phyloP scores from a whole-genome alignment of 1,140 invertebrate genomes.

The Cydia splendana region DNA sequence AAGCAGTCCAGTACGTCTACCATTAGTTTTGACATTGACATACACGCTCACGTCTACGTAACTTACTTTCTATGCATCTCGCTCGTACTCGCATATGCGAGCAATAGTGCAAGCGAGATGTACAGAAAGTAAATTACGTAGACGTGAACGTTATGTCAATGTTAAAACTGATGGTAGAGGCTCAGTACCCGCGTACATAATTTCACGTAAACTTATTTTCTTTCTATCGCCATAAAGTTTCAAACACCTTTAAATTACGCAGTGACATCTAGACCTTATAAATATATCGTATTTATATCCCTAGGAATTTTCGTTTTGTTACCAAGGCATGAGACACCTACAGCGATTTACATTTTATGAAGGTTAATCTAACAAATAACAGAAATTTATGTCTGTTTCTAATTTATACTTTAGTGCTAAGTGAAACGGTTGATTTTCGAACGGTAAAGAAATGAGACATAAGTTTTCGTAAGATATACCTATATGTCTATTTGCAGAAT shows the following conservation, averaged over 20 bases:
- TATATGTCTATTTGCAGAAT: not conserved
- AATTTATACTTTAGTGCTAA: not conserved
- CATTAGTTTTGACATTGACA: no score
- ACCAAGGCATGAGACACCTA: slow-evolving; percentile 5
- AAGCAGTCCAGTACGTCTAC: no score
- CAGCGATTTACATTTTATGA: slow-evolving; percentile 15
- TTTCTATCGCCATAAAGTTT: not conserved
- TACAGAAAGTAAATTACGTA: no score
- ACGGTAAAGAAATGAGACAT: not conserved
- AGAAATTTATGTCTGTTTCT: not conserved
- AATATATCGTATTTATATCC: slow-evolving; percentile 1
- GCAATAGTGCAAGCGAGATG: no score
- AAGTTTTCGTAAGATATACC: not conserved
- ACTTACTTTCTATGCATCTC: no score
- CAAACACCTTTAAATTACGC: not conserved
- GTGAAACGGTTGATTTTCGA: not conserved
- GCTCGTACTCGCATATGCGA: no score
- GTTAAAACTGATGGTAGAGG: no score
- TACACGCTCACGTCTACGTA: no score
- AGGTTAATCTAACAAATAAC: not conserved
- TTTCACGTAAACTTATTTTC: not conserved
- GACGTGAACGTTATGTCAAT: no score
- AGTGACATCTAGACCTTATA: not conserved
- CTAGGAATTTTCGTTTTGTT: slow-evolving; percentile 18
- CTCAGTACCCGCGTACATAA: no score